A percentile compares a stretch with the other conserved stretches of the same genome.
Evolutionary conservation across 2,797 vertebrate genomes (phyloP).

Genomic region (Hippoglossus hippoglossus): DNA sequence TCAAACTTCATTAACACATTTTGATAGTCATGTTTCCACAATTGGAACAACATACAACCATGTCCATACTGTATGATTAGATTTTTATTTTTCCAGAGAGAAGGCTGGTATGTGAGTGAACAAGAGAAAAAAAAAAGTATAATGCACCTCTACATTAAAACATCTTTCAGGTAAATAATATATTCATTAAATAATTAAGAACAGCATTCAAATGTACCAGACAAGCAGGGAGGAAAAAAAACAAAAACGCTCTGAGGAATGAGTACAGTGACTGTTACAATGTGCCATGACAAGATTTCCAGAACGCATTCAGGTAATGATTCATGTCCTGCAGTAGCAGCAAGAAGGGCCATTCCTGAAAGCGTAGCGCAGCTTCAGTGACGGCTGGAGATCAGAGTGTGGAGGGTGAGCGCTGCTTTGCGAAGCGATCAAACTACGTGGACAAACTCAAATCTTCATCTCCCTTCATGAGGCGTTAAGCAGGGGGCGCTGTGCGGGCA

Average conservation of each 20-base stretch:
- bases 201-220: constrained; percentile 96
- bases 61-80: constrained; percentile 62
- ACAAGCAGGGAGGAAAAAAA: constrained; percentile 86
- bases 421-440: constrained; percentile 57
- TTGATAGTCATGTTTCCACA: background rate
- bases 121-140: constrained; percentile 64
- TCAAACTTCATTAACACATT: background rate
- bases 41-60: constrained; percentile 2
- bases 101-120: constrained; percentile 88
- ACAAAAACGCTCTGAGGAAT: constrained; percentile 79
- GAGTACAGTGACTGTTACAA: constrained; percentile 93
- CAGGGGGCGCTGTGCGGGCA: constrained; percentile 73
- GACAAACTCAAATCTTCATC: constrained; percentile 70
- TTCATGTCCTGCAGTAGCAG: constrained; percentile 82
- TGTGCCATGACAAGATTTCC: constrained; percentile 81
- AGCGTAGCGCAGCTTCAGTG: constrained; percentile 52
- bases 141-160: constrained; percentile 89
- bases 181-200: constrained; percentile 93
- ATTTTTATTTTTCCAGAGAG: constrained; percentile 91
- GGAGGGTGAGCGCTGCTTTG: constrained; percentile 60
- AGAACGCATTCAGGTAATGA: constrained; percentile 54
- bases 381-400: constrained; percentile 46
- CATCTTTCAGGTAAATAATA: constrained; percentile 86
- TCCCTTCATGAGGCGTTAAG: constrained; percentile 79
- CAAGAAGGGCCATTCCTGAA: constrained; percentile 80